Conservation (phyloP, 2,113 vertebrate genomes). For the Sciurus niger region DNA sequence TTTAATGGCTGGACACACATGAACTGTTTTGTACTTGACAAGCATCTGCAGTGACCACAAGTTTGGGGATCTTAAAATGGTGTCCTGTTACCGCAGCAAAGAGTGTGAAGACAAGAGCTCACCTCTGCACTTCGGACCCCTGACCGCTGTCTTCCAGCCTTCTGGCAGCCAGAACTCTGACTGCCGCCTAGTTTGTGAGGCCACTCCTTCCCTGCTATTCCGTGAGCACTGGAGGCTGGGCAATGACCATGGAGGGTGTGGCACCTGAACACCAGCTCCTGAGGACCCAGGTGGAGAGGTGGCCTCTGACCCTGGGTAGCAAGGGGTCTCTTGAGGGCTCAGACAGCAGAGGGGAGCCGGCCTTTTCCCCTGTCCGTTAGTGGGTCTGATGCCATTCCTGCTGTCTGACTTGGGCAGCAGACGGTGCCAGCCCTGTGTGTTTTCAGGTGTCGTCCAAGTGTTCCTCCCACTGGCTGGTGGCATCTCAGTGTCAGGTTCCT, state of each 20-base stretch:
- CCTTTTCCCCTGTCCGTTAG: neutral
- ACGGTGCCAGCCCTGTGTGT: neutral
- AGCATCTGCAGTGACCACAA: conserved; percentile 60
- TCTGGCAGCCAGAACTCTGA: conserved; percentile 84
- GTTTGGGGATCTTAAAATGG: conserved; percentile 72
- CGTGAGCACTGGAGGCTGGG: neutral
- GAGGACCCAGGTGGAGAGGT: neutral
- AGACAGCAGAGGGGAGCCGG: neutral
- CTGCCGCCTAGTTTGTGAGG: conserved; percentile 87
- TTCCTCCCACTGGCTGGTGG: neutral
- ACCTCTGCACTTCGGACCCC: conserved; percentile 89
- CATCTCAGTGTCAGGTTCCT: neutral
- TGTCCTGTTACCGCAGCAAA: conserved; percentile 74
- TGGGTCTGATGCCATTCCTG: fast-evolving
- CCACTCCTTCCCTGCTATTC: too few species aligned
- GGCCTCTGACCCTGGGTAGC: too few species aligned
- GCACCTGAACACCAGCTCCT: too few species aligned
- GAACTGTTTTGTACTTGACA: conserved; percentile 70
- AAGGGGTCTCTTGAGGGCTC: fast-evolving
- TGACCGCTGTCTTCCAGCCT: conserved; percentile 91
- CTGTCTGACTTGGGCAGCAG: too few species aligned
- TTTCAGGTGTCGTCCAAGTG: neutral
- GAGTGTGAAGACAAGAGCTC: conserved; percentile 85
- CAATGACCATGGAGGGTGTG: fast-evolving
- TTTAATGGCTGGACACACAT: conserved; percentile 61